These are phyloP conservation scores for Cyclophora albipunctata DNA, from an alignment of 2,888 invertebrate species.

Conservation along the genomic window DNA sequence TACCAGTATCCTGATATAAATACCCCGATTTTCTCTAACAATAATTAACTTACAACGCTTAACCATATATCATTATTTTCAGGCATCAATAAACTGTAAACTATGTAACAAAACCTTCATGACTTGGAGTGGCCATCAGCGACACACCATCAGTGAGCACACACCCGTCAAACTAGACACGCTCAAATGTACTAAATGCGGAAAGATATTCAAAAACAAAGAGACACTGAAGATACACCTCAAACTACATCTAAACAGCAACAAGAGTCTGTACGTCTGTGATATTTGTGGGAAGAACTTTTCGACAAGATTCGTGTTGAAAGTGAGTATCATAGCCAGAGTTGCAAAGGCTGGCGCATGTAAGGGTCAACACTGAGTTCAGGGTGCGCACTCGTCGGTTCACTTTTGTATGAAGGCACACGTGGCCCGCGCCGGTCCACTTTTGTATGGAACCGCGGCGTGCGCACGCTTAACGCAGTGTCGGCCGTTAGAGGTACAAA, in stretches of 20 bases:
- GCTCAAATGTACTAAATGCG: conserved; percentile 49
- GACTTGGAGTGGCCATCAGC: conserved; percentile 50
- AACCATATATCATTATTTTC: conserved; percentile 4
- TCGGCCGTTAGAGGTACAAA: no score
- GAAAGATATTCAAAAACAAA: conserved; percentile 49
- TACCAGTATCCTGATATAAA: no score
- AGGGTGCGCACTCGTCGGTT: no score
- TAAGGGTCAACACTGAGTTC: no score
- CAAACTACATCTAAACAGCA: conserved; percentile 43
- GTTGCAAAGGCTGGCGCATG: no score
- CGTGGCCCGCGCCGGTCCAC: no score
- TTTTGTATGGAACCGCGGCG: no score
- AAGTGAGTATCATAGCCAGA: conserved; percentile 27
- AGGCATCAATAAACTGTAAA: conserved; percentile 42
- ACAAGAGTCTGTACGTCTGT: conserved; percentile 43
- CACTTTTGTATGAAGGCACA: no score
- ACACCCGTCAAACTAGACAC: conserved; percentile 36
- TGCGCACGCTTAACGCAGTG: no score
- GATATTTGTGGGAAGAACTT: conserved; percentile 60
- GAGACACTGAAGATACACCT: conserved; percentile 50
- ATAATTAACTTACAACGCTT: no score
- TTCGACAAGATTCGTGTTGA: conserved; percentile 39
- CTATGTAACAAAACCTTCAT: conserved; percentile 54
- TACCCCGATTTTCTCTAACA: no score
- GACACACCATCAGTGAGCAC: conserved; percentile 52